Evolutionary conservation across 2,113 vertebrate species (phyloP), one percentile per base, ranked within the genome.

Genomic region (Neolamprologus ventralis): DNA sequence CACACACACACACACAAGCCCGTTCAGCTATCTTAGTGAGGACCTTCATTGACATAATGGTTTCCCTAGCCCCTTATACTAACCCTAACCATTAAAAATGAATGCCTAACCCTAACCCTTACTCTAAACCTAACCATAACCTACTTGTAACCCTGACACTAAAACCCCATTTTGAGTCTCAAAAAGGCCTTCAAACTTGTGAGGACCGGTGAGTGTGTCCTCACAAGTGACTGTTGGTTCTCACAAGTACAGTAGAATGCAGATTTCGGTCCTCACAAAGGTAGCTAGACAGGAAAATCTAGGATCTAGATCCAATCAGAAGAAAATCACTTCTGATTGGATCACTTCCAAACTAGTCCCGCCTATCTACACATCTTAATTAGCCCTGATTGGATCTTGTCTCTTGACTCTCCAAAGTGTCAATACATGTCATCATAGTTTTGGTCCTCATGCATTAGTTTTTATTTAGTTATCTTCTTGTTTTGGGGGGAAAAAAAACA

Each of bases 401-500:
- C 21, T 55, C 54, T 57, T 26, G 23, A 33, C 16, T 60, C 57
- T 33, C 16, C 57, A 60, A 33, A 63, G 28, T 19, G 16, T 63
- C 58, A 33, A 33, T 19, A 11, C 58, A 63, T 33, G 28, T 19
- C 9, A 19, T 63, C 58, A 63, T 63, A 63, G 3, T 63, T 63
- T 33, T 63, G 5, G 28, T 19, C 58, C 58, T 63, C 58, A 63
- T 33, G 16, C 58, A 63, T 63, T 19, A 7, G 28, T 63, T 63
- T 63, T 63, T 63, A 63, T 33, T 63, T 19, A 63, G 28, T 63
- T 33, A 63, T 60, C 58, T 33, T 3, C 58, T 63, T 63, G 58
- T 60, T 63, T 63, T 33, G 2, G 16, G 58, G 8, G 2, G 0
- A 1, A 0, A 0, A 53, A 57, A 63, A 19, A 33, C 58, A 33